Evolutionary conservation across 2,113 vertebrate species (phyloP).

Genomic region (Orthochromis malagaraziensis): DNA sequence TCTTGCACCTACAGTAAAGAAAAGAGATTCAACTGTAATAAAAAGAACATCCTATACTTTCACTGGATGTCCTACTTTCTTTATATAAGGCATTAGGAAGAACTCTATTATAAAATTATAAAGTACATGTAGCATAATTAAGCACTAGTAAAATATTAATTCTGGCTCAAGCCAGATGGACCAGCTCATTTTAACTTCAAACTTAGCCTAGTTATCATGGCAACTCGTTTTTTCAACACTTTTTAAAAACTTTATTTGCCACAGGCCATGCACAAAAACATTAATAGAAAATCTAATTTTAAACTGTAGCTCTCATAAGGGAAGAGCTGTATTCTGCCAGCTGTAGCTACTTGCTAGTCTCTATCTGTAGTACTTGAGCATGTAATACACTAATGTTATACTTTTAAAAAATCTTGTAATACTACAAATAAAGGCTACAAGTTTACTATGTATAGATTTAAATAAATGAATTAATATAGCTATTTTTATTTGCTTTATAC

Average conservation of each 20-base stretch:
- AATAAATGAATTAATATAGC: not conserved
- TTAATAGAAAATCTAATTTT: not conserved
- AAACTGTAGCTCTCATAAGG: not conserved
- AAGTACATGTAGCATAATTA: not conserved
- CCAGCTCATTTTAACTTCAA: not conserved
- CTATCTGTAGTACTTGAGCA: not conserved
- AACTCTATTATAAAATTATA: not conserved
- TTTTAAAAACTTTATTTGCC: not conserved
- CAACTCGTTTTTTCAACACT: not conserved
- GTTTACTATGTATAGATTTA: not conserved
- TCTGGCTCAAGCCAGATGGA: not conserved
- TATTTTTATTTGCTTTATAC: not conserved
- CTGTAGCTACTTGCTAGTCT: not conserved
- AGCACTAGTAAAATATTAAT: not conserved
- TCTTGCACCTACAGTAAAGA: conserved; percentile 83
- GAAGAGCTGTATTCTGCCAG: not conserved
- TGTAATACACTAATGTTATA: not conserved
- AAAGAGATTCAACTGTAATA: not conserved
- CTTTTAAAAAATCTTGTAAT: not conserved
- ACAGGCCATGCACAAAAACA: not conserved
- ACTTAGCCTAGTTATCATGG: not conserved
- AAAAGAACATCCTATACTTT: not conserved
- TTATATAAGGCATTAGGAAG: not conserved
- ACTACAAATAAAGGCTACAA: not conserved
- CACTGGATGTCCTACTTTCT: not conserved